Evolutionary conservation across 2,797 vertebrate species (phyloP).

Genomic region (Notolabrus celidotus): DNA sequence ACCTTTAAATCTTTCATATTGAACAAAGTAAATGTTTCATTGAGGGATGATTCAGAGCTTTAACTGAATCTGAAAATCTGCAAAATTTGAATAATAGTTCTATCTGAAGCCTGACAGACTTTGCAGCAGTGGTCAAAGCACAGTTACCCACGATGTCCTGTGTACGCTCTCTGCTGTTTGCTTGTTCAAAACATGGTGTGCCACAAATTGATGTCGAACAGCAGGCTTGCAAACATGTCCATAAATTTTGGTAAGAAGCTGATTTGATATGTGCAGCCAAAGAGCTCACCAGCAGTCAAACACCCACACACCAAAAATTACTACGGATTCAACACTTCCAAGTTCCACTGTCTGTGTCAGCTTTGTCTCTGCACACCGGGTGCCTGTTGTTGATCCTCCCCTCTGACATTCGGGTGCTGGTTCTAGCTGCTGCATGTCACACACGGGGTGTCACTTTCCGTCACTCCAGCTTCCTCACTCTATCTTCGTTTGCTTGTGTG

Average conservation of each 20-base stretch:
- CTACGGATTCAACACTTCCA: slow-evolving; percentile 5
- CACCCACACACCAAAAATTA: slow-evolving; percentile 6
- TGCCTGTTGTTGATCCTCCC: slow-evolving; percentile 10
- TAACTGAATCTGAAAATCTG: too few relatives aligned
- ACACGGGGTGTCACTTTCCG: slow-evolving; percentile 38
- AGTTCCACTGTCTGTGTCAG: slow-evolving; percentile 25
- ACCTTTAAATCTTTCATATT: too few relatives aligned
- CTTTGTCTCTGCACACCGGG: neutral
- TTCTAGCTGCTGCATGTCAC: slow-evolving; percentile 45
- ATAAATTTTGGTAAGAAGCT: slow-evolving; percentile 29
- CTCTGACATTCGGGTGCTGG: slow-evolving; percentile 34
- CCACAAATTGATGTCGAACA: slow-evolving; percentile 11
- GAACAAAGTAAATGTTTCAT: too few relatives aligned
- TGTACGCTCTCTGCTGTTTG: neutral
- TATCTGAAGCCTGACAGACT: neutral
- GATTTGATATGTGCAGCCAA: slow-evolving; percentile 10
- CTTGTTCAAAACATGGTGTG: slow-evolving; percentile 1
- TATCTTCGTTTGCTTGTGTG: slow-evolving; percentile 9
- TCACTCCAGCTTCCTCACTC: slow-evolving; percentile 13
- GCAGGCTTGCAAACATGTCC: slow-evolving; percentile 30
- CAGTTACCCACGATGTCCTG: neutral
- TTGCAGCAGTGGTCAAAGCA: neutral
- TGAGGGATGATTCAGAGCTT: too few relatives aligned
- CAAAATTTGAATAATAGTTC: too few relatives aligned
- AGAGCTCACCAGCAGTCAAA: slow-evolving; percentile 3